These are phyloP conservation scores for Synanthedon tipuliformis DNA, from an alignment of 2,888 invertebrate species.

Conservation along the genomic window DNA sequence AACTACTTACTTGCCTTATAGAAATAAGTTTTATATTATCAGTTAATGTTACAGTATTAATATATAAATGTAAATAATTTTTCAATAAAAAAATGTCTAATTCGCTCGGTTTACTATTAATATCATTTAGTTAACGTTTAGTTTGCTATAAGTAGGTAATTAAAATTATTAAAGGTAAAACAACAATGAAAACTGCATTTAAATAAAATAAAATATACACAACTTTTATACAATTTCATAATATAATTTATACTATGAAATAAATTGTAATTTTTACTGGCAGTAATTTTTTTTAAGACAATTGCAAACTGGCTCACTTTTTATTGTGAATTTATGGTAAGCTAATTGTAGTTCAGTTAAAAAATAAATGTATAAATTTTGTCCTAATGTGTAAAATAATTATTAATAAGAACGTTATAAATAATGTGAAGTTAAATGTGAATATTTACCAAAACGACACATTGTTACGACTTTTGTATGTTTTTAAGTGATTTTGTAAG, in stretches of 20 bases:
- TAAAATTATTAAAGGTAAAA: too few species aligned
- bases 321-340: too few species aligned
- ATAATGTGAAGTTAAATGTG: constrained; percentile 13
- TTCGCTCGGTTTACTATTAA: too few species aligned
- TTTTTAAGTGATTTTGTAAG: constrained; percentile 30
- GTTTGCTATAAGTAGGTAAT: too few species aligned
- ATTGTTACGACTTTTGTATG: constrained; percentile 21
- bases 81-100: background rate
- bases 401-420: constrained; percentile 1
- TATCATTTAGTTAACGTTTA: too few species aligned
- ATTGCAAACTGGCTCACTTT: too few species aligned
- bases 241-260: too few species aligned
- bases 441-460: constrained; percentile 44
- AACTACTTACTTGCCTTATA: constrained; percentile 8
- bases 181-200: too few species aligned
- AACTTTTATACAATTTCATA: too few species aligned
- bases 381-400: constrained; percentile 1
- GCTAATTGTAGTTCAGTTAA: background rate
- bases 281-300: too few species aligned
- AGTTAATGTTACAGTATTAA: constrained; percentile 2
- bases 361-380: background rate
- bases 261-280: too few species aligned
- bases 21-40: constrained; percentile 3
- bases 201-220: too few species aligned
- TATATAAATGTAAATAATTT: constrained; percentile 10